Evolutionary conservation across 2,797 vertebrate genomes (phyloP).

Genomic region (Erethizon dorsatum): DNA sequence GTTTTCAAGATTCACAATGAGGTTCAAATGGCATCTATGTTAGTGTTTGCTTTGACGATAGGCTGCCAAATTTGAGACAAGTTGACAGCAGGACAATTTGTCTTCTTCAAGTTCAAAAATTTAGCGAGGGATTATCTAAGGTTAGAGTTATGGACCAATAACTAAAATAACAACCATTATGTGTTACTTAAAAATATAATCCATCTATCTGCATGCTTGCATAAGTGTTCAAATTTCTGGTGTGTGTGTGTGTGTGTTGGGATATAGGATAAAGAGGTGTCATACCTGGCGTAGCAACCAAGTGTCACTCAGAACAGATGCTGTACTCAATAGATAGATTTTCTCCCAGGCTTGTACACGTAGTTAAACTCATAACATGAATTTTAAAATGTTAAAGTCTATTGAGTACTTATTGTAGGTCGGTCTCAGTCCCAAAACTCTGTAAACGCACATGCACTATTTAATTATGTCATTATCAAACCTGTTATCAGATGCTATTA

Average conservation of each 20-base stretch:
- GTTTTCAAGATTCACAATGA: conserved; percentile 29
- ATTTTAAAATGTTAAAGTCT: conserved; percentile 42
- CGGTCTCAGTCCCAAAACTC: conserved; percentile 31
- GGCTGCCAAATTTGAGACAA: conserved; percentile 38
- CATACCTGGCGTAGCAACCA: background rate
- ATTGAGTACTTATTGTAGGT: conserved; percentile 26
- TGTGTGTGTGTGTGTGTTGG: background rate
- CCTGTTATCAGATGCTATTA: background rate
- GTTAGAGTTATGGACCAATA: background rate
- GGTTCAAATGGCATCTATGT: conserved; percentile 11
- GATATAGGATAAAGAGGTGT: background rate
- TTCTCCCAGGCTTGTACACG: background rate
- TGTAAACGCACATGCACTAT: background rate
- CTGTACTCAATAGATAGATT: background rate
- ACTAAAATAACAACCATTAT: background rate
- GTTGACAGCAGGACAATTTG: background rate
- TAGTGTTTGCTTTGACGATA: conserved; percentile 34
- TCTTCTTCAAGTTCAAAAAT: background rate
- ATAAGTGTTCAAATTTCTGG: background rate
- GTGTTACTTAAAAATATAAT: background rate
- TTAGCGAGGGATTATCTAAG: background rate
- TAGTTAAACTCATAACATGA: conserved; percentile 24
- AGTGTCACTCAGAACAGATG: conserved; percentile 36
- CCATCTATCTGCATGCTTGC: background rate
- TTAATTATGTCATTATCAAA: conserved; percentile 51